These are phyloP conservation scores for Bursaphelenchus okinawaensis DNA, from an alignment of 2,888 invertebrate genomes.

Conservation along the genomic window DNA sequence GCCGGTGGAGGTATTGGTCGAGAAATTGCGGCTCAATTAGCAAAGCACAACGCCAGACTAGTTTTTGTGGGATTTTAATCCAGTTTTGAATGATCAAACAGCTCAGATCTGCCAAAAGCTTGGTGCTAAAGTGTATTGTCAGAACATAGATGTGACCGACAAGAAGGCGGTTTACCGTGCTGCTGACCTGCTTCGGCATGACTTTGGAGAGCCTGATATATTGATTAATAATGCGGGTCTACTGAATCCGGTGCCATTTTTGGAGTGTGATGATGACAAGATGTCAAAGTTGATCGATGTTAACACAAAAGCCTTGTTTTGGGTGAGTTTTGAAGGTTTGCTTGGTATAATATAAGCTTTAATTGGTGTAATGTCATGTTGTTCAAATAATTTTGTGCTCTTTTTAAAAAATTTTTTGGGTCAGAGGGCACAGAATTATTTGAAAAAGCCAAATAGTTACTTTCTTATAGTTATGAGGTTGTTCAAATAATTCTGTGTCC, in stretches of 20 bases:
- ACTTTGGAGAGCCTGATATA: constrained; percentile 75
- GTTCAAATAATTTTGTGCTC: no score
- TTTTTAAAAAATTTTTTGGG: no score
- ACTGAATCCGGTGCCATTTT: constrained; percentile 72
- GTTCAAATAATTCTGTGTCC: no score
- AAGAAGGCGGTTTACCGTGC: constrained; percentile 20
- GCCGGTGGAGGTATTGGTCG: constrained; percentile 81
- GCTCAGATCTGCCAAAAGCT: constrained; percentile 64
- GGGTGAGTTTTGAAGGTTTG: constrained; percentile 66
- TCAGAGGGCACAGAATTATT: no score
- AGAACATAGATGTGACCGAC: constrained; percentile 19
- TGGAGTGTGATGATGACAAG: constrained; percentile 76
- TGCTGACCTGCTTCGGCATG: constrained; percentile 62
- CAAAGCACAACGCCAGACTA: constrained; percentile 60
- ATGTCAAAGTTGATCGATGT: constrained; percentile 81
- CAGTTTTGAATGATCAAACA: constrained; percentile 74
- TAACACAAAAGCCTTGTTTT: constrained; percentile 81
- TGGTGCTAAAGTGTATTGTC: constrained; percentile 10
- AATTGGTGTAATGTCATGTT: no score
- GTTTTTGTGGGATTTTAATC: constrained; percentile 61
- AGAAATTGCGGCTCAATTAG: constrained; percentile 71
- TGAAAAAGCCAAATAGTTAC: no score
- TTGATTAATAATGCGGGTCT: constrained; percentile 88
- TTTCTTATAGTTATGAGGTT: no score
- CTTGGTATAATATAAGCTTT: no score